Percentiles rank a stretch among this genome's conserved stretches.
Conservation (phyloP, 2,888 invertebrate species). For the Drosophila anomalata region DNA sequence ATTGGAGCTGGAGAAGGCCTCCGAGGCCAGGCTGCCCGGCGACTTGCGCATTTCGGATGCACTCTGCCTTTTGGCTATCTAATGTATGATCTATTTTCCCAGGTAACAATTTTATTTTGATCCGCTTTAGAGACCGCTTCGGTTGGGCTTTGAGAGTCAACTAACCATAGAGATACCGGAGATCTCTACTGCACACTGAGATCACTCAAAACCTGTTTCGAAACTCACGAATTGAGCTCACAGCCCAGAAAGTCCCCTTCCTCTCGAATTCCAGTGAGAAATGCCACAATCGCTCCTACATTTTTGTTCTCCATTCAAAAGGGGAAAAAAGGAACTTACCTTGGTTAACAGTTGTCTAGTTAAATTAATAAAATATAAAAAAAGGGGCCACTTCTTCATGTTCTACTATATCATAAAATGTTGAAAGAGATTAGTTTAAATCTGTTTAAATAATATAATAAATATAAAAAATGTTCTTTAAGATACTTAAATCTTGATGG, state of each 20-base stretch:
- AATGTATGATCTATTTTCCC: not conserved
- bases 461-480: too few species aligned
- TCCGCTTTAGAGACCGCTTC: conserved; percentile 4
- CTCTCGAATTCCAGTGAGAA: conserved; percentile 28
- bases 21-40: conserved; percentile 63
- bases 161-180: conserved; percentile 10
- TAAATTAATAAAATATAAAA: not conserved
- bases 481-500: too few species aligned
- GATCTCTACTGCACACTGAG: conserved; percentile 13
- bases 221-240: conserved; percentile 18
- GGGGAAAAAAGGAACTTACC: conserved; percentile 23
- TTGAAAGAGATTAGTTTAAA: too few species aligned
- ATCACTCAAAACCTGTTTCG: conserved; percentile 45
- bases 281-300: conserved; percentile 14
- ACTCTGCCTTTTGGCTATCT: not conserved
- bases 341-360: not conserved
- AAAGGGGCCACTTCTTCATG: too few species aligned
- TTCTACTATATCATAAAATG: too few species aligned
- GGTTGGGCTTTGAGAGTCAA: conserved; percentile 27
- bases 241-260: conserved; percentile 6
- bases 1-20: conserved; percentile 77
- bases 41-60: conserved; percentile 63
- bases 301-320: not conserved
- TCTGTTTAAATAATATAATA: too few species aligned
- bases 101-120: not conserved